phyloP scores from a whole-genome alignment of 35 echinoderm and acorn worm species.

The Hemicentrotus pulcherrimus region DNA sequence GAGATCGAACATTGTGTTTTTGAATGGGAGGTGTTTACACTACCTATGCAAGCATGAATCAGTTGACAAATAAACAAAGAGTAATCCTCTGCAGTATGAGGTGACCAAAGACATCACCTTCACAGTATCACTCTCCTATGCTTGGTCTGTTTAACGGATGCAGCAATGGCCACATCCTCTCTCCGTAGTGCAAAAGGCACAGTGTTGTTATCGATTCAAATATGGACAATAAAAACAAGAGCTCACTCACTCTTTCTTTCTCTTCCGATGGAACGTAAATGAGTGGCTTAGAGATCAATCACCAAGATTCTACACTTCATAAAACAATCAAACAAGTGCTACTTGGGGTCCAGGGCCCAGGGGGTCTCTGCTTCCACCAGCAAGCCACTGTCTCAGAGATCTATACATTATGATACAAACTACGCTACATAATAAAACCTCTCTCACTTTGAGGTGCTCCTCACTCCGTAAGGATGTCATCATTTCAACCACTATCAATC shows the following conservation, averaged over 20 bases:
- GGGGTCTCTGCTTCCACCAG: not conserved
- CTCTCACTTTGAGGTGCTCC: not conserved
- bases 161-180: not conserved
- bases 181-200: not conserved
- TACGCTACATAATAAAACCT: not conserved
- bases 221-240: not conserved
- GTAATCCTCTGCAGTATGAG: not conserved
- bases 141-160: not conserved
- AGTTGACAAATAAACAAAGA: not conserved
- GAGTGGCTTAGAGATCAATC: not conserved
- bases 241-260: not conserved
- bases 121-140: not conserved
- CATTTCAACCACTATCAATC: not conserved
- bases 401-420: slow-evolving; percentile 43
- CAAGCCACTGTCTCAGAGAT: not conserved
- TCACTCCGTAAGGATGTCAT: not conserved
- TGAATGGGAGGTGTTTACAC: not conserved
- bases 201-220: not conserved
- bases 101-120: not conserved
- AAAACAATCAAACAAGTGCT: slow-evolving; percentile 19
- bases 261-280: not conserved
- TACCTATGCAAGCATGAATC: not conserved
- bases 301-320: not conserved
- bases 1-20: not conserved
- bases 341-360: not conserved